Conservation (phyloP, 2,797 vertebrate species). For the Amphiprion clarkii region DNA sequence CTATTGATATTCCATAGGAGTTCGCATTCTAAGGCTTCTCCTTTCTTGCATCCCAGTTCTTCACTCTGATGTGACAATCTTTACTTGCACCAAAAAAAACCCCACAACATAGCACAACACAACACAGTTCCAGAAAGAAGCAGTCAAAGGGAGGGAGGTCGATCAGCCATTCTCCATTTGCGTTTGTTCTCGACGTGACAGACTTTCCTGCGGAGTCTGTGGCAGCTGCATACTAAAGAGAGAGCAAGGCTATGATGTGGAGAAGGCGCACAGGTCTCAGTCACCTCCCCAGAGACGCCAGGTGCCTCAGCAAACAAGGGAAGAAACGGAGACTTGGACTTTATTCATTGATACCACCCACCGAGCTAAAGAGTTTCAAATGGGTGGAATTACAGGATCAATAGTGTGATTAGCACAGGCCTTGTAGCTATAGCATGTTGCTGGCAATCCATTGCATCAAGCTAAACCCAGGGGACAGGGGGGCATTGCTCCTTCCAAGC, state of each 20-base stretch:
- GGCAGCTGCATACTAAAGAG: slow-evolving; percentile 77
- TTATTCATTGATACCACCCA: slow-evolving; percentile 84
- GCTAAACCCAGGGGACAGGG: slow-evolving; percentile 69
- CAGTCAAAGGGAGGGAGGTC: slow-evolving; percentile 62
- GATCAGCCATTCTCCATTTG: slow-evolving; percentile 73
- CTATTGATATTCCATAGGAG: slow-evolving; percentile 68
- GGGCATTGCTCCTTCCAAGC: slow-evolving; percentile 49
- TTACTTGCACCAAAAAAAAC: slow-evolving; percentile 41
- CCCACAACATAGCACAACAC: slow-evolving; percentile 22
- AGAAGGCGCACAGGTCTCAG: slow-evolving; percentile 65
- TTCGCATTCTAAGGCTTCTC: slow-evolving; percentile 59
- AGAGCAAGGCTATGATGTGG: slow-evolving; percentile 60
- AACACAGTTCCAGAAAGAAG: slow-evolving; percentile 47
- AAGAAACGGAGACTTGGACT: slow-evolving; percentile 74
- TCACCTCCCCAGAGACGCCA: slow-evolving; percentile 72
- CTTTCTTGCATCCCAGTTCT: slow-evolving; percentile 47
- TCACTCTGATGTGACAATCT: slow-evolving; percentile 59
- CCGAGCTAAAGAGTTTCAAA: slow-evolving; percentile 85
- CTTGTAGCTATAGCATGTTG: slow-evolving; percentile 85
- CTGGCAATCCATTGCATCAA: slow-evolving; percentile 82
- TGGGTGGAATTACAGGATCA: slow-evolving; percentile 85
- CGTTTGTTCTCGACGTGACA: slow-evolving; percentile 67
- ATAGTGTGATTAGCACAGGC: slow-evolving; percentile 88
- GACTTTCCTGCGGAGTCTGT: slow-evolving; percentile 65
- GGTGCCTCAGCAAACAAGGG: slow-evolving; percentile 61